A percentile compares a stretch with the other conserved stretches of the same genome.
phyloP scores from a whole-genome alignment of 2,113 vertebrate genomes.

The Chaenocephalus aceratus region DNA sequence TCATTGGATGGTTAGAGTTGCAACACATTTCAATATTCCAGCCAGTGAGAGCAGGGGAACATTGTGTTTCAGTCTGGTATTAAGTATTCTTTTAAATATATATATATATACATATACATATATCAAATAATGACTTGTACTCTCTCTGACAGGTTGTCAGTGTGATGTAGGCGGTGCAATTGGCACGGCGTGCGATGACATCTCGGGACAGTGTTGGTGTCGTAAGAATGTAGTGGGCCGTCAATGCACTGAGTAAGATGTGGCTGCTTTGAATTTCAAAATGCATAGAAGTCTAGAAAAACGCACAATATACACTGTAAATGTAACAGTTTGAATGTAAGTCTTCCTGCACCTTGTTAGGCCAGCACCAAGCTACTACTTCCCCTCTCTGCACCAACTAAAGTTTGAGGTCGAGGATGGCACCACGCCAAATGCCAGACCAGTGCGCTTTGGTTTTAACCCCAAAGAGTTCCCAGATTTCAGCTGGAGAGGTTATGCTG shows the following conservation, averaged over 20 bases:
- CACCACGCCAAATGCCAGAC: slow-evolving; percentile 80
- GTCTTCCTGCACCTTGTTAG: slow-evolving; percentile 65
- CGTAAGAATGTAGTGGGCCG: slow-evolving; percentile 85
- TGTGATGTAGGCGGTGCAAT: slow-evolving; percentile 91
- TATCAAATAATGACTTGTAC: slow-evolving; percentile 15
- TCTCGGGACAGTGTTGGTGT: slow-evolving; percentile 87
- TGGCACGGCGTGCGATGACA: slow-evolving; percentile 77
- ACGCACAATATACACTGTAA: too few relatives aligned
- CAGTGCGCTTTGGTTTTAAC: slow-evolving; percentile 89
- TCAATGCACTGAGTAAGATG: slow-evolving; percentile 87
- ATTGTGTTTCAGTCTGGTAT: neutral
- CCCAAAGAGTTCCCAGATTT: slow-evolving; percentile 89
- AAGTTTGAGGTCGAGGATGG: slow-evolving; percentile 94
- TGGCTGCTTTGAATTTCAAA: neutral
- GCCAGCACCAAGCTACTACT: slow-evolving; percentile 86
- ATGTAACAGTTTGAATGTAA: neutral
- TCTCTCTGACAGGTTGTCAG: slow-evolving; percentile 84
- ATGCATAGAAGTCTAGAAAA: neutral
- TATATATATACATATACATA: too few relatives aligned
- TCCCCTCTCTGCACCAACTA: slow-evolving; percentile 92
- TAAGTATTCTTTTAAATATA: neutral
- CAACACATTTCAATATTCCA: neutral
- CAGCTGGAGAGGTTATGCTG: slow-evolving; percentile 94
- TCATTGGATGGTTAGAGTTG: neutral
- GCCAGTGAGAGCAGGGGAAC: neutral